Conservation (phyloP, 2,113 vertebrate species). For the Pleuronectes platessa region DNA sequence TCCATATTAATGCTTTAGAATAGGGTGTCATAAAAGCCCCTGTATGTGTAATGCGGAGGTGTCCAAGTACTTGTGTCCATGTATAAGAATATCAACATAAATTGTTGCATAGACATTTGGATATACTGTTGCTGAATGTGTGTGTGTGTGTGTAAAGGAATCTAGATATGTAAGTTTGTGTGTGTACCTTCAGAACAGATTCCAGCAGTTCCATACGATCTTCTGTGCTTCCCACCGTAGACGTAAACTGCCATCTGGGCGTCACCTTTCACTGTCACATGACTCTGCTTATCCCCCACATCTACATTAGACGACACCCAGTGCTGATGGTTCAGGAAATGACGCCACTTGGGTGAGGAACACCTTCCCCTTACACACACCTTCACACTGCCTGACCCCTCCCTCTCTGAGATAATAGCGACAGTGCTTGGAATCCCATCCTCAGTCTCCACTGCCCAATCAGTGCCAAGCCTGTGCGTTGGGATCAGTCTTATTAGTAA, state of each 20-base stretch:
- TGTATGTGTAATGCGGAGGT: no score
- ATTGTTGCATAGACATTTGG: no score
- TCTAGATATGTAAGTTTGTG: neutral
- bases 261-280: constrained; percentile 40
- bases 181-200: constrained; percentile 39
- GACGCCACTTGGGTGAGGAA: neutral
- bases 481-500: constrained; percentile 23
- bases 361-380: neutral
- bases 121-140: no score
- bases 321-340: fast-evolving
- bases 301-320: constrained; percentile 21
- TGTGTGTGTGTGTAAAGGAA: neutral
- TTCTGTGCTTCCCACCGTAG: neutral
- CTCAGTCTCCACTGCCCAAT: constrained; percentile 19
- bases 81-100: no score
- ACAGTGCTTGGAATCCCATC: neutral
- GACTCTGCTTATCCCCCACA: neutral
- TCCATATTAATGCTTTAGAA: no score
- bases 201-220: constrained; percentile 27
- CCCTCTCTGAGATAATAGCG: constrained; percentile 22
- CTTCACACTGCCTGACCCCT: constrained; percentile 30
- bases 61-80: no score
- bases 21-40: no score
- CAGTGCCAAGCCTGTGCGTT: neutral
- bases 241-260: constrained; percentile 32